Percentiles rank a stretch among this genome's conserved stretches.
Evolutionary conservation across 2,888 invertebrate genomes (phyloP).

Genomic region (Cephus spinipes): DNA sequence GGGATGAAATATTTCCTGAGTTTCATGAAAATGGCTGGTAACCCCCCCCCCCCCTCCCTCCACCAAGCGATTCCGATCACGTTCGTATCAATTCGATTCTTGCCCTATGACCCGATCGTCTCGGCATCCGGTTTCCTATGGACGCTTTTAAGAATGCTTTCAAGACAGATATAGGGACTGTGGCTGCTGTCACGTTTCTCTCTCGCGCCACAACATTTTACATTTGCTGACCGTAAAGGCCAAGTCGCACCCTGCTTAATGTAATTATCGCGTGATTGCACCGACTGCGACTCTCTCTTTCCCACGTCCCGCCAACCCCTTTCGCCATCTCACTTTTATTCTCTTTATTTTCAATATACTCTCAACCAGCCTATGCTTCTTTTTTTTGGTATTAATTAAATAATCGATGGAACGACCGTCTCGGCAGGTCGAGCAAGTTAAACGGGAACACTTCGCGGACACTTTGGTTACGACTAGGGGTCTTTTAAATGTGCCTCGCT

Average conservation of each 20-base stretch:
- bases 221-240: not conserved
- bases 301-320: not conserved
- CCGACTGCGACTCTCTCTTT: slow-evolving; percentile 23
- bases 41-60: not conserved
- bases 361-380: not conserved
- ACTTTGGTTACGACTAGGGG: not conserved
- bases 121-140: slow-evolving; percentile 50
- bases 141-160: slow-evolving; percentile 30
- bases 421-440: not conserved
- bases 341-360: not conserved
- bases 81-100: slow-evolving; percentile 60
- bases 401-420: slow-evolving; percentile 35
- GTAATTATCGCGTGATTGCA: slow-evolving; percentile 39
- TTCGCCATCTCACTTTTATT: not conserved
- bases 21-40: not conserved
- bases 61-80: slow-evolving; percentile 54
- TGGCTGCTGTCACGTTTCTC: not conserved
- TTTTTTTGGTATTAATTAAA: slow-evolving; percentile 32
- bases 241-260: slow-evolving; percentile 24
- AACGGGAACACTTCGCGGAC: not conserved
- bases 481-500: not conserved
- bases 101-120: slow-evolving; percentile 43
- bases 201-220: not conserved
- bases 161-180: slow-evolving; percentile 3
- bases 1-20: not conserved